These are phyloP conservation scores for Sanderia malayensis DNA, from an alignment of 30 jellyfish, hydroid and myxozoan genomes.

Conservation along the genomic window DNA sequence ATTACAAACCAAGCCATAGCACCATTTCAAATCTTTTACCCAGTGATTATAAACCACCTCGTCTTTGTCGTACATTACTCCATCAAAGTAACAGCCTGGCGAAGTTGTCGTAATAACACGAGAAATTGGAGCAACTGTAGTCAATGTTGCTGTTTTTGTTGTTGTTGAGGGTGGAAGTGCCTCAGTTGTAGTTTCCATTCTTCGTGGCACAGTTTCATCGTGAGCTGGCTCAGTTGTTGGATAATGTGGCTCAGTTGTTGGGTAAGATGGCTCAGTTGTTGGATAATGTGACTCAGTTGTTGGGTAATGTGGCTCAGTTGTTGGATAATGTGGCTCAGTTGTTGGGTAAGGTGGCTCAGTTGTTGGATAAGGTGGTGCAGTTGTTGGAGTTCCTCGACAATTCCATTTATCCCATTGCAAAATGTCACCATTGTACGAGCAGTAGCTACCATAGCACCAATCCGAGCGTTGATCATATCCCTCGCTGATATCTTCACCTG, in stretches of 20 bases:
- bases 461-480: conserved; percentile 4
- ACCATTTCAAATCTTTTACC: conserved; percentile 20
- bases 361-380: not conserved
- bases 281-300: not conserved
- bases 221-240: not conserved
- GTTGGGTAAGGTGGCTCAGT: not conserved
- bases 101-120: not conserved
- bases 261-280: not conserved
- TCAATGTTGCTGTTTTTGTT: not conserved
- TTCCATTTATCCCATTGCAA: not conserved
- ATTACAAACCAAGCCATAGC: conserved; percentile 48
- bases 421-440: not conserved
- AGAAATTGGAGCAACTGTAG: not conserved
- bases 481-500: not conserved
- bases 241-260: not conserved
- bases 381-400: not conserved
- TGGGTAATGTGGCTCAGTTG: not conserved
- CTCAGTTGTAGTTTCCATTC: not conserved
- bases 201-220: not conserved
- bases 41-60: conserved; percentile 2
- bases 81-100: conserved; percentile 8
- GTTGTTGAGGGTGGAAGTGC: not conserved
- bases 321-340: not conserved
- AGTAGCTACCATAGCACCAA: conserved; percentile 16
- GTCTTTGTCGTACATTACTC: conserved; percentile 2